phyloP scores from a whole-genome alignment of 2,888 invertebrate genomes.

The Drosophila ustulata region DNA sequence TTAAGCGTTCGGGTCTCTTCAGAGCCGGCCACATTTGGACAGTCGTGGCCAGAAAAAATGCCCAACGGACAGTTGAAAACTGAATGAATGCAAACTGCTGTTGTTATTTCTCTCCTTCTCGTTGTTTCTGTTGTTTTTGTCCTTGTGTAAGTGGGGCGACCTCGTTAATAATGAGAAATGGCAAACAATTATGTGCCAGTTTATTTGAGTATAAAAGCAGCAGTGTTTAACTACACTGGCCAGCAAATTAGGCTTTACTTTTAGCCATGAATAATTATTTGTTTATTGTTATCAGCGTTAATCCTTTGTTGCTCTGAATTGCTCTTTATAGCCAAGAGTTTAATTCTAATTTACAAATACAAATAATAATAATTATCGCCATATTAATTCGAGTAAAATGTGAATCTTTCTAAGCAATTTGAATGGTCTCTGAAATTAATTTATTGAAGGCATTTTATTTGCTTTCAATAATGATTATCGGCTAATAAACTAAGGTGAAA shows the following conservation, averaged over 20 bases:
- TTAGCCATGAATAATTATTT: no score
- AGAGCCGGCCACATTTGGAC: conserved; percentile 48
- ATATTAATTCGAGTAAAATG: no score
- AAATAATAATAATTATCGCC: no score
- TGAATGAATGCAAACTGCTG: conserved; percentile 39
- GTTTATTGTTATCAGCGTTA: no score
- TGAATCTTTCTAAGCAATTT: no score
- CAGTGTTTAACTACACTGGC: conserved; percentile 28
- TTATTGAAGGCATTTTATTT: no score
- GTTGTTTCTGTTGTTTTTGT: conserved; percentile 12
- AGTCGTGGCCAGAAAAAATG: conserved; percentile 21
- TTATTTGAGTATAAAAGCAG: conserved; percentile 33
- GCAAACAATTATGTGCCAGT: conserved; percentile 52
- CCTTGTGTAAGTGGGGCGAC: conserved; percentile 21
- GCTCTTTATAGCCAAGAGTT: no score
- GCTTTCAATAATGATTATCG: no score
- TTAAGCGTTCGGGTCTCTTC: conserved; percentile 52
- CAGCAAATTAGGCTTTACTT: background rate
- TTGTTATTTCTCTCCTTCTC: background rate
- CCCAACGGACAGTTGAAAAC: conserved; percentile 18
- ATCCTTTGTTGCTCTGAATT: no score
- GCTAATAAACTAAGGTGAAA: no score
- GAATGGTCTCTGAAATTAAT: no score
- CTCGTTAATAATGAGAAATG: conserved; percentile 63
- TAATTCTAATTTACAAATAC: no score